Evolutionary conservation across 2,113 vertebrate genomes (phyloP).

Genomic region (Vanacampus margaritifer): DNA sequence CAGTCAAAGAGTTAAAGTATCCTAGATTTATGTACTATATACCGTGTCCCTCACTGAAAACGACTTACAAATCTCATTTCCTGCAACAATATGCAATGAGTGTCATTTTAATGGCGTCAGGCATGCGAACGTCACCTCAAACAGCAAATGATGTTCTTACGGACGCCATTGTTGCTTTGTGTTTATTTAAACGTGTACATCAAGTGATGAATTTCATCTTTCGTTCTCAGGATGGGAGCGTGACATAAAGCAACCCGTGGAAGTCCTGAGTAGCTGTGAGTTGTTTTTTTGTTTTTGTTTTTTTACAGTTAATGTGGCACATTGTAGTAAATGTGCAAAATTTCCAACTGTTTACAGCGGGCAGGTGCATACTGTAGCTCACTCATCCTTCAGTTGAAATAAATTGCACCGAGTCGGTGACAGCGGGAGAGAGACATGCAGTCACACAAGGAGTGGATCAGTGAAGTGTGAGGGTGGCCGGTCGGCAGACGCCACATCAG

Average conservation of each 20-base stretch:
- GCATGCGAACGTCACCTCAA: not conserved
- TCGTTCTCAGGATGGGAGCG: not conserved
- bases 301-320: not conserved
- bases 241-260: not conserved
- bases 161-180: not conserved
- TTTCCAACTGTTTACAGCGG: not conserved
- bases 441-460: not conserved
- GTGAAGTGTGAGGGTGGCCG: slow-evolving; percentile 4
- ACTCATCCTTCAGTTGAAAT: not conserved
- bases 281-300: not conserved
- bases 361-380: not conserved
- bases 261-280: slow-evolving; percentile 2
- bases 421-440: slow-evolving; percentile 12
- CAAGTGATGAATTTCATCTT: not conserved
- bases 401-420: not conserved
- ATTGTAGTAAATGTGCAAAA: not conserved
- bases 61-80: not conserved
- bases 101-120: not conserved
- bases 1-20: too few relatives aligned
- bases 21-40: too few relatives aligned
- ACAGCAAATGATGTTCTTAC: not conserved
- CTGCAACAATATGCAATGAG: not conserved
- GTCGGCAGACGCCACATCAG: slow-evolving; percentile 31
- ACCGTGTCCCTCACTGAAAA: too few relatives aligned
- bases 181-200: not conserved